Evolutionary conservation across 1,140 invertebrate species (phyloP), one percentile per base, ranked within the genome.

Genomic region (Temnothorax nylanderi): DNA sequence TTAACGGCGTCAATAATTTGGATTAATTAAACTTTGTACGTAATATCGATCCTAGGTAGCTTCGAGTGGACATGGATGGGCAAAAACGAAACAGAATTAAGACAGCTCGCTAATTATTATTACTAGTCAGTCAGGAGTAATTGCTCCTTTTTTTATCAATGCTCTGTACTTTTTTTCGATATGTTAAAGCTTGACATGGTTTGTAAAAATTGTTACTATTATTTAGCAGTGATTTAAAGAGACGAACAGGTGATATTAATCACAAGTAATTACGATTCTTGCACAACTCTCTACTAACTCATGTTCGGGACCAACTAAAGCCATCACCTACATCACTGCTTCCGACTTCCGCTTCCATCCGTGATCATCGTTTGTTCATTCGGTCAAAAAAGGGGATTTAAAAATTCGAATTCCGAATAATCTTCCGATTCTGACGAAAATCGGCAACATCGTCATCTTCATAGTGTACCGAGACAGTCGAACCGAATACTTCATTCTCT

Each of bases 241-340:
- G 51, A 6, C 34, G 47, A 13, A 21, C 18, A 16, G 56, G 16
- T 10, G 41, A n/a, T 11, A 4, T 60, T 67, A 10, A 41, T 81
- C 47, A 26, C 26, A 34, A 18, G 82, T 78, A 77, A 89, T 76
- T 51, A 81, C 72, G 62, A 89, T 91, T 91, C 80, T 67, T 87
- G 87, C 90, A 86, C 88, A 90, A 88, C 82, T 80, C 86, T 65
- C 81, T 89, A 62, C 77, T 93, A 91, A 93, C 88, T 93, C 92
- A 92, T 93, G 92, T 94, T 95, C 93, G 94, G 95, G 95, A 95
- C 95, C 94, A 95, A 95, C 93, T 94, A 93, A 93, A 93, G 91
- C 90, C 92, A 93, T 91, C 91, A 93, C 93, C 89, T 89, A 86
- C 86, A 90, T 90, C 86, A 76, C 60, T 78, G 80, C 88, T 91